Evolutionary conservation across 2,888 invertebrate genomes (phyloP), one percentile per base, ranked within the genome.

Genomic region (Xestoiulus laeticollis): DNA sequence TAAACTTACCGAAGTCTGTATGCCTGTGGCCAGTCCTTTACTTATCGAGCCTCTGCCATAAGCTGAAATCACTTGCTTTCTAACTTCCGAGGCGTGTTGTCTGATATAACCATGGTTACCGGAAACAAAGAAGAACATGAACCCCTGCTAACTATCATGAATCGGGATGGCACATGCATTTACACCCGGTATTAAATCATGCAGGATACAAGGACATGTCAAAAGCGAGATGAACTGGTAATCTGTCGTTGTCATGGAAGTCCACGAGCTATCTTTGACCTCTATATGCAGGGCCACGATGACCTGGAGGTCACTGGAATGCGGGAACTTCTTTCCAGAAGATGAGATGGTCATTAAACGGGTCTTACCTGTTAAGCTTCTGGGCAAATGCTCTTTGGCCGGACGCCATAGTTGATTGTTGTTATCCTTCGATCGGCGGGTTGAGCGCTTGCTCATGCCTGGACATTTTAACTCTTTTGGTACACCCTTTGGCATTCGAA

Each of bases 61-160:
- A 16, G 93, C 93, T 33, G 92, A 92, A 1, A 95, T 94, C 85
- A 96, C 94, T 91, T 95, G 95, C 91, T 95, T 94, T 86, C 96
- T 93, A 2, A 96, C 95, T 91, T 96, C 96, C 78, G 96, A 94
- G 83, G 96, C 95, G 92, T 95, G 94, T 91, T 95, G 95, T 90
- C 95, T 95, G 90, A 87, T n/a, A n/a, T n/a, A 93, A 92, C 89
- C 33, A 59, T 82, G 87, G 90, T 87, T 16, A 85, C 32, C 83
- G 16, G 53, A 32, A 43, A 78, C 38, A 53, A 59, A 22, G 14
- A 32, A 86, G 14, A 32, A 86, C 38, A 44, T 19, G 14, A 19
- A 78, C 3, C 30, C 14, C 16, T 78, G 30, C 78, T 30, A 30
- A 78, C n/a, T n/a, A n/a, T n/a, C 78, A 32, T 1, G 30, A 78